These are phyloP conservation scores for Emydocephalus ijimae DNA, from an alignment of 2,113 vertebrate genomes.

Conservation along the genomic window DNA sequence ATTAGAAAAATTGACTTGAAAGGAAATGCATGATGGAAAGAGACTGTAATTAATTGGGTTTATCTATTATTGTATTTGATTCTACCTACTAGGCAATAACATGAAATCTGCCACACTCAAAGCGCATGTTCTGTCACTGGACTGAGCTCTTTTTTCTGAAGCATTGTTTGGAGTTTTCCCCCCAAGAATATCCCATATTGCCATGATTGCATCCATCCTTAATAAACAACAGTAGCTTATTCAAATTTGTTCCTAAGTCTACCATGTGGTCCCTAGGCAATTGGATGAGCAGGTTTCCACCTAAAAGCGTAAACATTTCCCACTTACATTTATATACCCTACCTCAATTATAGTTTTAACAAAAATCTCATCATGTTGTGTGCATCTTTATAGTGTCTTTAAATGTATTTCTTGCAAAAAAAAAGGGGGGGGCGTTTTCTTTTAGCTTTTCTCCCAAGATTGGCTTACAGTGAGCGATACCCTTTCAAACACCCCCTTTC, in stretches of 20 bases:
- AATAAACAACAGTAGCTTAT: background rate
- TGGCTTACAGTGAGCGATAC: constrained; percentile 45
- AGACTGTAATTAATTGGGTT: background rate
- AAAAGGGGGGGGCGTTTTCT: constrained; percentile 1
- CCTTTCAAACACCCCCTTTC: constrained; percentile 45
- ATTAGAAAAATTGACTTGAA: background rate
- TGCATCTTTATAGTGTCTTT: constrained; percentile 45
- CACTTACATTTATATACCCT: constrained; percentile 46
- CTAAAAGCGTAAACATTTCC: constrained; percentile 38
- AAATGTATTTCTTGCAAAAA: constrained; percentile 41
- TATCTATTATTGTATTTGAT: background rate
- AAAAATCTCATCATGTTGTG: constrained; percentile 40
- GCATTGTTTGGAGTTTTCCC: background rate
- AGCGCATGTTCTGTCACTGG: background rate
- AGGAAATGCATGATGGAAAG: background rate
- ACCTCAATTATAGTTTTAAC: constrained; percentile 43
- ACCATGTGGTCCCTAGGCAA: constrained; percentile 7
- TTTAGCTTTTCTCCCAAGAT: constrained; percentile 39
- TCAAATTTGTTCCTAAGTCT: background rate
- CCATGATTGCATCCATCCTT: background rate
- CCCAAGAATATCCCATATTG: background rate
- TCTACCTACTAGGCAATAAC: background rate
- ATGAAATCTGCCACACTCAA: background rate
- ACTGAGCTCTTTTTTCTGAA: background rate
- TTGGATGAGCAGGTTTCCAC: constrained; percentile 40